A percentile compares a stretch with the other conserved stretches of the same genome.
Conservation (phyloP, 2,888 invertebrate species). For the Parthenolecanium corni region DNA sequence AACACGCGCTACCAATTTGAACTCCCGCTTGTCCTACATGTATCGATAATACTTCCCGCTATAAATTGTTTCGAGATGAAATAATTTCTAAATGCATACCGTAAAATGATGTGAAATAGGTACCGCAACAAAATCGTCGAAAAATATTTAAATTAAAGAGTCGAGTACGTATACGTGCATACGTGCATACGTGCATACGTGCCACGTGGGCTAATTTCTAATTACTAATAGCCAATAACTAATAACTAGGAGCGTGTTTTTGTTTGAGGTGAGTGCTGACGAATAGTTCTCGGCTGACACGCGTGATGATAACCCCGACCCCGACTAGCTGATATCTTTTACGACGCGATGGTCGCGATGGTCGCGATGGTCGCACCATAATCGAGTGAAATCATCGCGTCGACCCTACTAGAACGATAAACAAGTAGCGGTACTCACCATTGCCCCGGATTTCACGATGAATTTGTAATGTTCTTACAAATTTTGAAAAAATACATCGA, state of each 20-base stretch:
- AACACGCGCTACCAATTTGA: slow-evolving; percentile 39
- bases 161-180: too few species aligned
- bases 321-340: too few species aligned
- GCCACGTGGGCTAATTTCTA: too few species aligned
- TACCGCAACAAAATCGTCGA: neutral
- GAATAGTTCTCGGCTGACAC: too few species aligned
- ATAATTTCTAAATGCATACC: neutral
- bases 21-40: slow-evolving; percentile 41
- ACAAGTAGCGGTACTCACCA: slow-evolving; percentile 1
- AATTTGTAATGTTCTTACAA: slow-evolving; percentile 4
- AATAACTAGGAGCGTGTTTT: too few species aligned
- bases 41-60: slow-evolving; percentile 41
- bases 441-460: slow-evolving; percentile 8
- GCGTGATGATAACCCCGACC: too few species aligned
- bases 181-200: neutral
- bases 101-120: neutral
- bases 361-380: too few species aligned
- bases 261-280: too few species aligned
- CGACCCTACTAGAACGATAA: neutral
- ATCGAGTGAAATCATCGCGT: too few species aligned
- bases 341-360: too few species aligned
- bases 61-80: slow-evolving; percentile 21
- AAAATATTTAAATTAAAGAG: neutral
- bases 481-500: slow-evolving; percentile 9
- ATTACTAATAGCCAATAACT: too few species aligned